Conservation (phyloP, 1,140 invertebrate genomes). For the Stegodyphus dumicola region DNA sequence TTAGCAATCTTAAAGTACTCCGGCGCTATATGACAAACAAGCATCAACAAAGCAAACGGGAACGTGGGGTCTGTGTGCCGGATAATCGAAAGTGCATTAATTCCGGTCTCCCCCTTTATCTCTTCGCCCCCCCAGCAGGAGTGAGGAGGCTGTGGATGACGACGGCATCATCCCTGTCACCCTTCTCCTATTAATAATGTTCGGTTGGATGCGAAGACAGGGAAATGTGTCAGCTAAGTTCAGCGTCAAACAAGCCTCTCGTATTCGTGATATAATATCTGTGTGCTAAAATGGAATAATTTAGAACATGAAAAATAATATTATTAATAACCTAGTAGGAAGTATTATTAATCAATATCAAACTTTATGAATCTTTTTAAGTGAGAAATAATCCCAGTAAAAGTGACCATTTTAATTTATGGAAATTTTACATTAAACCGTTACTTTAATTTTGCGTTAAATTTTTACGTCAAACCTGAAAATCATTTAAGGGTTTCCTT, state of each 20-base stretch:
- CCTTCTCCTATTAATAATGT: slow-evolving; percentile 6
- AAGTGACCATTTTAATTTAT: too few relatives aligned
- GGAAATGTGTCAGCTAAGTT: not conserved
- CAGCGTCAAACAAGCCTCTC: not conserved
- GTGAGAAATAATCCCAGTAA: too few relatives aligned
- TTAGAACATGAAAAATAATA: too few relatives aligned
- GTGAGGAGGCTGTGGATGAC: not conserved
- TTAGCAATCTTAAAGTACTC: slow-evolving; percentile 42
- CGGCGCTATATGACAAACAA: slow-evolving; percentile 33
- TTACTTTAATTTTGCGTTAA: too few relatives aligned
- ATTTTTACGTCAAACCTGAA: too few relatives aligned
- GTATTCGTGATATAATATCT: not conserved
- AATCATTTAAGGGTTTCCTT: too few relatives aligned
- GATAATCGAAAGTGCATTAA: slow-evolving; percentile 56
- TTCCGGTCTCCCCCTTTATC: slow-evolving; percentile 2
- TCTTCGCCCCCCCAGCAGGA: not conserved
- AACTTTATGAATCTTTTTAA: too few relatives aligned
- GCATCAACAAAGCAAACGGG: slow-evolving; percentile 15
- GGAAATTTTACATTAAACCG: too few relatives aligned
- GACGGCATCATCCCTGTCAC: slow-evolving; percentile 15
- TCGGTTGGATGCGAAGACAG: not conserved
- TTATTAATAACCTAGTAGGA: too few relatives aligned
- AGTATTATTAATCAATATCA: too few relatives aligned
- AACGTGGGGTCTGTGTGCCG: not conserved
- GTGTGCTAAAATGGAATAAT: not conserved